A percentile compares a stretch with the other conserved stretches of the same genome.
Conservation (phyloP, 2,113 vertebrate species). For the Gymnorhina tibicen region DNA sequence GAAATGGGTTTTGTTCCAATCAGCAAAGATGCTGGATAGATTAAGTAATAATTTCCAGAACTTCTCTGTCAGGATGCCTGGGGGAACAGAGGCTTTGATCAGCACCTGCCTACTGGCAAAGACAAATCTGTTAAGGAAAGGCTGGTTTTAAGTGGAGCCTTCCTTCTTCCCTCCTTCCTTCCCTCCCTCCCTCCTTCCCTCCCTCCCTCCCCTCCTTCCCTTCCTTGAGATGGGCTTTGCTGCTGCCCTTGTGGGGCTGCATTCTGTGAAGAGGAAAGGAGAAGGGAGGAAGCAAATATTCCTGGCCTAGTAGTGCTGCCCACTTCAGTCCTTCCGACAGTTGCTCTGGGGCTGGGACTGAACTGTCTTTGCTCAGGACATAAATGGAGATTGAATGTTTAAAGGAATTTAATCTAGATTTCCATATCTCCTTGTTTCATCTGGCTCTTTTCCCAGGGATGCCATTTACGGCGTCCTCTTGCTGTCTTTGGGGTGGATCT, state of each 20-base stretch:
- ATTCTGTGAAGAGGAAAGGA: background rate
- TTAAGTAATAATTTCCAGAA: background rate
- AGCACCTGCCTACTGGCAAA: background rate
- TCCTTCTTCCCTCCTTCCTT: background rate
- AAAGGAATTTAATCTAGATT: background rate
- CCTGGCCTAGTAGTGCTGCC: background rate
- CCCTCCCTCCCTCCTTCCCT: background rate
- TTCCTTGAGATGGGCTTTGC: background rate
- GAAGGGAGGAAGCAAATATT: rapidly evolving
- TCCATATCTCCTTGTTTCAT: background rate
- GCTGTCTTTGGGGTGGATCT: background rate
- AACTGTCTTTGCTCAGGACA: background rate
- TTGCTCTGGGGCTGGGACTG: background rate
- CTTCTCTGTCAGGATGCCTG: background rate
- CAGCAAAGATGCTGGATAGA: background rate
- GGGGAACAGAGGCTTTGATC: background rate
- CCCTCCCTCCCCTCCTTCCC: background rate
- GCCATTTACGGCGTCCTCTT: background rate
- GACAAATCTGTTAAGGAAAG: background rate
- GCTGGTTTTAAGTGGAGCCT: background rate
- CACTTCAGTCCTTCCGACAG: rapidly evolving
- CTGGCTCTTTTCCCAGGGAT: background rate
- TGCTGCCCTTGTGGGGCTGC: background rate
- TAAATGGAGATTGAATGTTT: background rate
- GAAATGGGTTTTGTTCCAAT: background rate